These are phyloP conservation scores for Athrips mouffetella DNA, from an alignment of 2,888 invertebrate species.

Conservation along the genomic window DNA sequence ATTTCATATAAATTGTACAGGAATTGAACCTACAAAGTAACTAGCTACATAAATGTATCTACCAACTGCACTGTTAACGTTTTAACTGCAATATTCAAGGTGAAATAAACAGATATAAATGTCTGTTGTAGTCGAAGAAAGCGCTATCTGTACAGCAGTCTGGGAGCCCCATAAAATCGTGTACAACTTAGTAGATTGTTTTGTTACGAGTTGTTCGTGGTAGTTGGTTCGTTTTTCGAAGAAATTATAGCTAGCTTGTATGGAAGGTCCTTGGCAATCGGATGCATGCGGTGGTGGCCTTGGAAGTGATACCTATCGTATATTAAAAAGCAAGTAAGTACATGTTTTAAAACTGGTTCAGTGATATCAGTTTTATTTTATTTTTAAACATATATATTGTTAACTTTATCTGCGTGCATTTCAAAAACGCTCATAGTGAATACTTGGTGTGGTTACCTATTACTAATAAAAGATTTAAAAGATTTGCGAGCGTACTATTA, in stretches of 20 bases:
- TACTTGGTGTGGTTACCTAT: no score
- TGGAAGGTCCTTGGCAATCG: not conserved
- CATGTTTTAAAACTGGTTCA: no score
- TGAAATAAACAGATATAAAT: constrained; percentile 68
- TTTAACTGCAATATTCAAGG: constrained; percentile 37
- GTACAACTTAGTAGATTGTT: constrained; percentile 59
- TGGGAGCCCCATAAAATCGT: constrained; percentile 51
- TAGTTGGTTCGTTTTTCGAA: constrained; percentile 2
- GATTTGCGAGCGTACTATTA: no score
- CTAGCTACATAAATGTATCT: not conserved
- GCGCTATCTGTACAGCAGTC: constrained; percentile 46
- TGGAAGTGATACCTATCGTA: not conserved
- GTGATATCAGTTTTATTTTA: no score
- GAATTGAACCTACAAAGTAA: not conserved
- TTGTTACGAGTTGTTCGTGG: constrained; percentile 2
- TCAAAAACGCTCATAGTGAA: no score
- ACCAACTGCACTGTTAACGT: not conserved
- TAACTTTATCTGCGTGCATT: no score
- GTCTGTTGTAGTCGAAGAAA: constrained; percentile 56
- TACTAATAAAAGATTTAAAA: no score
- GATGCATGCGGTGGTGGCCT: not conserved
- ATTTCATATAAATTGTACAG: not conserved
- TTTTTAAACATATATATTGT: no score
- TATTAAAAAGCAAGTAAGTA: no score
- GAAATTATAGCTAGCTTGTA: constrained; percentile 1